Conservation (phyloP, 1,140 invertebrate genomes). For the Matsumurasca onukii region DNA sequence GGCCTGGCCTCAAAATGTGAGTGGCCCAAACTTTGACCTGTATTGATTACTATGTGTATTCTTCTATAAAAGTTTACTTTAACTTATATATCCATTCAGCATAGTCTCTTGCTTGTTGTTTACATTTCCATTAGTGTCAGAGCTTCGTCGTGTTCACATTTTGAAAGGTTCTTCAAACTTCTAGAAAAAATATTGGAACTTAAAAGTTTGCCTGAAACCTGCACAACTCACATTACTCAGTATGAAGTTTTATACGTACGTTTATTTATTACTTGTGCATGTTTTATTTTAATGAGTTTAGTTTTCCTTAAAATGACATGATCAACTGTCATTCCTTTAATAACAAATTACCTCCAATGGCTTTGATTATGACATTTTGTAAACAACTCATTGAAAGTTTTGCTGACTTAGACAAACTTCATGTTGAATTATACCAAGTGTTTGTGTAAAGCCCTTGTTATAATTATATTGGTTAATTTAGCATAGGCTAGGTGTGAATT, state of each 20-base stretch:
- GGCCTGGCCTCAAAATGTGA: conserved; percentile 41
- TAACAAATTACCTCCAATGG: too few species aligned
- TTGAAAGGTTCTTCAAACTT: too few species aligned
- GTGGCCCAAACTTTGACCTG: conserved; percentile 31
- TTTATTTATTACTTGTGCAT: conserved; percentile 16
- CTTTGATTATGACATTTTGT: conserved; percentile 20
- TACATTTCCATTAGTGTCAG: not conserved
- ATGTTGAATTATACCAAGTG: too few species aligned
- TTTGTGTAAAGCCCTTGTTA: too few species aligned
- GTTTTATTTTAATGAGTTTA: not conserved
- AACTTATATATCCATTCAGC: conserved; percentile 6
- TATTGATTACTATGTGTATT: conserved; percentile 19
- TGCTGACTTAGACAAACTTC: too few species aligned
- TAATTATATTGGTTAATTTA: too few species aligned
- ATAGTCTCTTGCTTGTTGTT: not conserved
- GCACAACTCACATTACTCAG: not conserved
- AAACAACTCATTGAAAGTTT: conserved; percentile 22
- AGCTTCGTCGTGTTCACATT: not conserved
- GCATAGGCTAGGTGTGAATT: too few species aligned
- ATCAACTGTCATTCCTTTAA: too few species aligned
- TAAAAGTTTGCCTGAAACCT: not conserved
- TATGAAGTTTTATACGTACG: conserved; percentile 21
- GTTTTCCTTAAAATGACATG: not conserved
- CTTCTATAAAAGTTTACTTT: conserved; percentile 16
- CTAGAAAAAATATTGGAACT: not conserved